Percentiles rank a stretch among this genome's conserved stretches.
Evolutionary conservation across 2,797 vertebrate genomes (phyloP).

Genomic region (Gorsachius magnificus): DNA sequence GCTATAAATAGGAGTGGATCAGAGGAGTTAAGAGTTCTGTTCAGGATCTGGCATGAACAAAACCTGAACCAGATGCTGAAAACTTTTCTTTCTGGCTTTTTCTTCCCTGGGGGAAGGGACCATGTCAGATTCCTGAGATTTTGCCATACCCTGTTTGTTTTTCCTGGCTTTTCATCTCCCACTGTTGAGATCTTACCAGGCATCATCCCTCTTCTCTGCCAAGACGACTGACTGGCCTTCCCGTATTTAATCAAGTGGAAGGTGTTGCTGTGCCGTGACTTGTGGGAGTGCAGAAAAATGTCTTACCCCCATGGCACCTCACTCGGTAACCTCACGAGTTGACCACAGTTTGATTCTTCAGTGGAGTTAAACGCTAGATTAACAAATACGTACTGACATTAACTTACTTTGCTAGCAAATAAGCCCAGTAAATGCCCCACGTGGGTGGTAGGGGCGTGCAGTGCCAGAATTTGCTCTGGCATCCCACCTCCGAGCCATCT

Average conservation of each 20-base stretch:
- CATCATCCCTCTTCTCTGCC: not conserved
- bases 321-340: not conserved
- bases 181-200: not conserved
- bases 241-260: not conserved
- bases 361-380: not conserved
- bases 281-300: not conserved
- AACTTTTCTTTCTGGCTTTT: slow-evolving; percentile 42
- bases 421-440: not conserved
- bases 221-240: not conserved
- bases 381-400: not conserved
- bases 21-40: slow-evolving; percentile 27
- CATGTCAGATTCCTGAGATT: slow-evolving; percentile 56
- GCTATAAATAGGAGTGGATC: slow-evolving; percentile 64
- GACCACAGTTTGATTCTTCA: not conserved
- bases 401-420: not conserved
- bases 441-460: not conserved
- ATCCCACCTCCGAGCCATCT: not conserved
- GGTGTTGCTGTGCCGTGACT: not conserved
- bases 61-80: slow-evolving; percentile 68
- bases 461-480: not conserved
- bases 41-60: slow-evolving; percentile 42
- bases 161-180: slow-evolving; percentile 45
- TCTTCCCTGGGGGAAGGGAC: slow-evolving; percentile 22
- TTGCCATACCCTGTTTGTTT: slow-evolving; percentile 53
- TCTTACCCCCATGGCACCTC: not conserved